Base-by-base conservation (phyloP, 1,140 invertebrate species). In the Drosophila oshimai region DNA sequence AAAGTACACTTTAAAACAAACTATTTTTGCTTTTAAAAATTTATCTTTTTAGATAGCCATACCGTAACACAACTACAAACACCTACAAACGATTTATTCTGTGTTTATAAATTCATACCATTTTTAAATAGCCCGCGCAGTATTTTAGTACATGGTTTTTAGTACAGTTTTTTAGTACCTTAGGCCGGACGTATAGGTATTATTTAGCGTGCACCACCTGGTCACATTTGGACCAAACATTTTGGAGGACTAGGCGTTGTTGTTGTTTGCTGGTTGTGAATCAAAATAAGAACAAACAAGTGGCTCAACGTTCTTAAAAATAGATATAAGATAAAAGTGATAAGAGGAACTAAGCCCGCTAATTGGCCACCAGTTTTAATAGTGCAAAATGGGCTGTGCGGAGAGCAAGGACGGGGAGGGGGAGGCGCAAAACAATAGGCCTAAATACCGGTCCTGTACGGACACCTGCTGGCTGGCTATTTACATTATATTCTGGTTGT, bases 401-500 rank as follows among this genome's bases (percentile, higher is more conserved):
- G 89, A 90, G 31, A 90, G 89, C 58, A 89, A 86, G 37, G 89
- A 89, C 18, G 65, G 69, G 20, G 89, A 90, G 3, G 80, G 79
- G 12, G 70, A 74, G 17, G 17, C 71, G 17, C 58, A 71, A 64
- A 89, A 65, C 24, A 76, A 80, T 67, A 73, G 83, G 24, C 89
- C 87, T 3, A 90, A 89, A 50, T 90, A 90, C 47, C 91, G 95
- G 76, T 93, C 93, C 49, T 97, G 96, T 91, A 98, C 97, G 2
- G 97, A 98, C 92, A 93, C 97, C 10, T 92, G 96, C 58, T 97
- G 96, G 94, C 93, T 98, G 15, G 92, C 95, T 73, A 91, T 97
- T 68, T 98, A 96, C 89, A 93, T 97, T 53, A 84, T 95, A 37
- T 98, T 98, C 92, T 97, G 96, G 95, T 94, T 95, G 89, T 92